Conservation (phyloP, 2,797 vertebrate species). For the Hydrophis major region DNA sequence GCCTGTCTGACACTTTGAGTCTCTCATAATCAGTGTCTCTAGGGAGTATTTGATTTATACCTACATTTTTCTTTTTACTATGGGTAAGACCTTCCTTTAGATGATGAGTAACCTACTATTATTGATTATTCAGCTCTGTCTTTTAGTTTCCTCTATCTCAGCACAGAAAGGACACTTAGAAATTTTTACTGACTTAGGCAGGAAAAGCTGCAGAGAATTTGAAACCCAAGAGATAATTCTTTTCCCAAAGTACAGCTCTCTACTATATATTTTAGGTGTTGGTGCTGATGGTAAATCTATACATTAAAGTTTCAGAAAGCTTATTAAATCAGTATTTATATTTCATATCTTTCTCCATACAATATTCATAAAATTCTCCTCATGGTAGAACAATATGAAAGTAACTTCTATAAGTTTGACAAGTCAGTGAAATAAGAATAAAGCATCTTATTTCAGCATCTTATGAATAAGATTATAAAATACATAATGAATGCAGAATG, state of each 20-base stretch:
- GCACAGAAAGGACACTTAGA: not conserved
- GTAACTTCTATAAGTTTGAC: not conserved
- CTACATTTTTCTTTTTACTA: not conserved
- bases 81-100: not conserved
- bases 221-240: not conserved
- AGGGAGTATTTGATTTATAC: not conserved
- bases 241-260: not conserved
- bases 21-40: not conserved
- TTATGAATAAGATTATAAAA: conserved; percentile 23
- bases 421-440: conserved; percentile 8
- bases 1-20: not conserved
- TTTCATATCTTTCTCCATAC: conserved; percentile 16
- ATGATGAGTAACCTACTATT: not conserved
- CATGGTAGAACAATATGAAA: conserved; percentile 27
- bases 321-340: conserved; percentile 12
- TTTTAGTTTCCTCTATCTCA: not conserved
- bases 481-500: conserved; percentile 14
- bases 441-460: not conserved
- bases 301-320: conserved; percentile 3
- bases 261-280: not conserved
- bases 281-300: not conserved
- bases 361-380: conserved; percentile 16
- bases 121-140: not conserved
- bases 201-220: not conserved
- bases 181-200: not conserved